Conservation (phyloP, 1,140 invertebrate genomes). For the Pachyrhynchus sulphureomaculatus region DNA sequence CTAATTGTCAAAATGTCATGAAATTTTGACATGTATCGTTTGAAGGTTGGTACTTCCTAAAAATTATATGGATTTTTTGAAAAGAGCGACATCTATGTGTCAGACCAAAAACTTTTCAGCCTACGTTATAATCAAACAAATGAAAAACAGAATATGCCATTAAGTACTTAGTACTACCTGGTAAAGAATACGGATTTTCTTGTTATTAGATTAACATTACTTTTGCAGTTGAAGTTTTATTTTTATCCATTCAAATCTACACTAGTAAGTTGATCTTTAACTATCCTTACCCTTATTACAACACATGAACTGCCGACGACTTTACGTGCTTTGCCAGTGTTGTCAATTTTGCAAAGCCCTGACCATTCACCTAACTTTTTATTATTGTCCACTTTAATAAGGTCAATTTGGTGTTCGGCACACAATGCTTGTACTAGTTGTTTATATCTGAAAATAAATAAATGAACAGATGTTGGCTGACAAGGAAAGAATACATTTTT, state of each 20-base stretch:
- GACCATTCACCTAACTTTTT: slow-evolving; percentile 99
- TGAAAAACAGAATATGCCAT: too few relatives aligned
- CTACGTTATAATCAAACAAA: too few relatives aligned
- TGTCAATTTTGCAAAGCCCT: slow-evolving; percentile 98
- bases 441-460: slow-evolving; percentile 70
- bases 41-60: too few relatives aligned
- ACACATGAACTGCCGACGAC: slow-evolving; percentile 98
- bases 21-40: too few relatives aligned
- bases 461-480: too few relatives aligned
- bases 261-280: background rate
- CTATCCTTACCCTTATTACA: slow-evolving; percentile 79
- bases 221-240: background rate
- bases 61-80: too few relatives aligned
- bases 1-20: too few relatives aligned
- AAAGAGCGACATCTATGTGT: too few relatives aligned
- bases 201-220: background rate
- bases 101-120: too few relatives aligned
- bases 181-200: too few relatives aligned
- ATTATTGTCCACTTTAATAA: slow-evolving; percentile 97
- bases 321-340: slow-evolving; percentile 97
- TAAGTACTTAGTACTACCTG: too few relatives aligned
- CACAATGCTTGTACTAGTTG: slow-evolving; percentile 98
- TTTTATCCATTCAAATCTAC: background rate
- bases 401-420: slow-evolving; percentile 95
- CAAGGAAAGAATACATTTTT: too few relatives aligned